These are phyloP conservation scores for Rhinogobio ventralis DNA, from an alignment of 2,797 vertebrate species.

Conservation along the genomic window DNA sequence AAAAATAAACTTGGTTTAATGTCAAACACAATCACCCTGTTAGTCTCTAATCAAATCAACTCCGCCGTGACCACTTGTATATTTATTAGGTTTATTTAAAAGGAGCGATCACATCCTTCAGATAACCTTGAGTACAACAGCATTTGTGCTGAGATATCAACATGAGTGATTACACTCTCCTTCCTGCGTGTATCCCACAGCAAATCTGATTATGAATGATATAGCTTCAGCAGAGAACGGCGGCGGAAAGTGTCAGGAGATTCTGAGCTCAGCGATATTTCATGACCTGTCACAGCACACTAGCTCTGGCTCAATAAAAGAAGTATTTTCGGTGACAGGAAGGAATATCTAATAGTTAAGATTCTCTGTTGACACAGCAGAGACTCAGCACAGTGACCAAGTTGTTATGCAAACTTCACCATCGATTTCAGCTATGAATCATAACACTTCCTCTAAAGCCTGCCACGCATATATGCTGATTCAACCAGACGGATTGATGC, in stretches of 20 bases:
- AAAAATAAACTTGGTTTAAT: not conserved
- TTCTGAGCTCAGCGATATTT: constrained; percentile 62
- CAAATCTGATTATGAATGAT: constrained; percentile 54
- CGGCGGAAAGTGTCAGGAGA: constrained; percentile 36
- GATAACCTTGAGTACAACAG: constrained; percentile 46
- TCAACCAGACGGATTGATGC: constrained; percentile 76
- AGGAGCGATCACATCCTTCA: constrained; percentile 29
- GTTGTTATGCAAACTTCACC: constrained; percentile 79
- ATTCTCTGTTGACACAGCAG: constrained; percentile 84
- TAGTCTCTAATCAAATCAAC: constrained; percentile 9
- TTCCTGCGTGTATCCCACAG: constrained; percentile 41
- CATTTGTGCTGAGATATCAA: constrained; percentile 31
- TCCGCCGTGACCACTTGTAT: not conserved
- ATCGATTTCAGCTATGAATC: constrained; percentile 81
- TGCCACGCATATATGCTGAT: constrained; percentile 69
- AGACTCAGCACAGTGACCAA: constrained; percentile 79
- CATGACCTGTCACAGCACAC: constrained; percentile 75
- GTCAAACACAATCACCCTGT: not conserved
- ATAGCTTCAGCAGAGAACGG: constrained; percentile 40
- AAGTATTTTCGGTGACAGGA: constrained; percentile 76
- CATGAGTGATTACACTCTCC: constrained; percentile 52
- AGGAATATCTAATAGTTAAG: constrained; percentile 83
- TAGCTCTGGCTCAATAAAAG: constrained; percentile 67
- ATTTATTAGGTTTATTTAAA: constrained; percentile 10
- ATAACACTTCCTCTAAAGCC: constrained; percentile 82